A percentile compares a stretch with the other conserved stretches of the same genome.
These are phyloP conservation scores for Sialis lutaria DNA, from an alignment of 2,888 invertebrate genomes.

Conservation along the genomic window DNA sequence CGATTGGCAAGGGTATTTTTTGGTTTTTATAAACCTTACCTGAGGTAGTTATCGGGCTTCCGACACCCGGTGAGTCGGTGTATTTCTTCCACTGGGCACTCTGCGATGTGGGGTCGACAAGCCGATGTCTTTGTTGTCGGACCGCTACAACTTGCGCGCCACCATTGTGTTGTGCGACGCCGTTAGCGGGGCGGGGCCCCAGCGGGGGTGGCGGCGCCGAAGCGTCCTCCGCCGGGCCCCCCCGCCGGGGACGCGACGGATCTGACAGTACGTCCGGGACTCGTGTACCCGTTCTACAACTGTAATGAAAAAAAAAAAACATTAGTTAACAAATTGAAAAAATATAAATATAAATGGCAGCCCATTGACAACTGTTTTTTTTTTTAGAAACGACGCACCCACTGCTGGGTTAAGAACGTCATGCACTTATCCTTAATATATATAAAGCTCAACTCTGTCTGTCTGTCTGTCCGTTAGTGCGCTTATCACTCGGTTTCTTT, in stretches of 20 bases:
- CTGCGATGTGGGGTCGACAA: constrained; percentile 16
- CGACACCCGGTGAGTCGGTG: constrained; percentile 44
- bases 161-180: constrained; percentile 23
- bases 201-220: constrained; percentile 18
- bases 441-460: too few relatives aligned
- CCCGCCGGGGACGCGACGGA: constrained; percentile 28
- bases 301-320: too few relatives aligned
- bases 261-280: constrained; percentile 30
- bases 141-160: constrained; percentile 2
- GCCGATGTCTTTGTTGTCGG: constrained; percentile 6
- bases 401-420: too few relatives aligned
- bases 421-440: too few relatives aligned
- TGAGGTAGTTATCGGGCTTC: constrained; percentile 24
- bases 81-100: constrained; percentile 41
- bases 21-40: too few relatives aligned
- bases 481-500: too few relatives aligned
- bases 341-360: too few relatives aligned
- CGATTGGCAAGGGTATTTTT: too few relatives aligned
- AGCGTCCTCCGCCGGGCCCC: constrained; percentile 23
- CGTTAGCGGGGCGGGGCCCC: constrained; percentile 21
- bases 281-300: constrained; percentile 15
- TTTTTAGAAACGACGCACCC: too few relatives aligned
- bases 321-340: too few relatives aligned
- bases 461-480: too few relatives aligned
- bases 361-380: too few relatives aligned